Evolutionary conservation across 2,888 invertebrate genomes (phyloP), one percentile per base, ranked within the genome.

Genomic region (Dolomedes plantarius): DNA sequence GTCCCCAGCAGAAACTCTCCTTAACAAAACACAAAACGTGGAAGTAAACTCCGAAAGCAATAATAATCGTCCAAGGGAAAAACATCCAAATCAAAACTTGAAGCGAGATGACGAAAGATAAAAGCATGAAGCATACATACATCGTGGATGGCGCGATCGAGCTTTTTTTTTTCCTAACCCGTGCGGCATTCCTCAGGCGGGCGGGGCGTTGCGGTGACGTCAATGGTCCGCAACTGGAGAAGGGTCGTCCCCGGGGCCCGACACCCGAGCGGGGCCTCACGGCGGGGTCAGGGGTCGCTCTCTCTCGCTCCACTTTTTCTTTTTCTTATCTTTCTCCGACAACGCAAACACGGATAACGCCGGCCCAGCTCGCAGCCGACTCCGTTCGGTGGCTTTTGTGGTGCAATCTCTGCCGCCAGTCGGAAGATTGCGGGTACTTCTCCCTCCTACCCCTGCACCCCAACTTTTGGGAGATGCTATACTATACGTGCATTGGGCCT

Each of bases 241-340:
- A 29, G 56, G 67, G 65, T 50, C 32, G 62, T 32, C n/a, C 27
- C 41, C 46, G 28, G 68, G 56, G n/a, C n/a, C 46, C 41, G 68
- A 68, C 65, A 29, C 31, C 50, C 50, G 50, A 41, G 19, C 46
- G 75, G 29, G 23, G 28, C 67, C 69, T 56, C 31, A 11, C n/a
- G n/a, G 41, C 23, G 19, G 56, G 23, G 56, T 56, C 56, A 56
- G 56, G 56, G 56, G 56, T 56, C 56, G 56, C 3, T 2, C 56
- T 23, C 23, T 13, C 56, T 13, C 56, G 56, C 23, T 23, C 23
- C 23, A 3, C 56, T 1, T 11, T 56, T 23, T 56, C 23, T 56
- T 56, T 56, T 56, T 36, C 36, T 5, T 5, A 5, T 23, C 5
- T 3, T 23, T 23, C 19, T 16, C 6, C 56, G 56, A 56, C 23